Evolutionary conservation across 2,113 vertebrate species (phyloP), one percentile per base, ranked within the genome.

Genomic region (Rhea pennata): DNA sequence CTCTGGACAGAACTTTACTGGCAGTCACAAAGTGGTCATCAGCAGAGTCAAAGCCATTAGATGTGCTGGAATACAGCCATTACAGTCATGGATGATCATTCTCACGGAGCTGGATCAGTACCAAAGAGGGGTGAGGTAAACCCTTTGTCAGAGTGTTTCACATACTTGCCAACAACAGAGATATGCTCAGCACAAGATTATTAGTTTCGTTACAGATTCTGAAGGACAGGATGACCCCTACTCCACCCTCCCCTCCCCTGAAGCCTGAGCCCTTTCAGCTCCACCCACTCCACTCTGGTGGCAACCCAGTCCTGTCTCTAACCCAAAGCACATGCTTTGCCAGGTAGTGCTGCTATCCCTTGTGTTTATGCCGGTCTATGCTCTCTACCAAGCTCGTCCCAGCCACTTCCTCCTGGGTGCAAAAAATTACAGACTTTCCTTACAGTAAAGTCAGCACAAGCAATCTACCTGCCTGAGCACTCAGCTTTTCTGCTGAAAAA

Each of bases 311-410:
- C 16, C 2, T 15, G 4, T 19, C 9, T n/a, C 39, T 40, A n/a
- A 40, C 69, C 59, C 6, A 10, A 0, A 16, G 9, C 51, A 69
- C 3, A n/a, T 62, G 29, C 2, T 59, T 26, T 23, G 15, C 33
- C 69, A 70, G 31, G 4, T 10, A 80, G 24, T 1, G 12, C 12
- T 0, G 0, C 59, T 61, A 67, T 26, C 29, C 39, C 17, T 10
- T 16, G 0, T 0, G 9, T 6, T 48, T 48, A 62, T 44, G 58
- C 40, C 31, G 6, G 3, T 22, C 73, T 10, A 2, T 7, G 53
- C n/a, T 42, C 42, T 62, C 58, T 65, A 62, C 67, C 16, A 39
- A 27, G 39, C 39, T 53, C 33, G 12, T 8, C 51, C n/a, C 51
- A 62, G 36, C 6, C 56, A 7, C 21, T 24, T 74, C 22, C 27